These are phyloP conservation scores for Capreolus pygargus DNA, from an alignment of 2,113 vertebrate species.

Conservation along the genomic window DNA sequence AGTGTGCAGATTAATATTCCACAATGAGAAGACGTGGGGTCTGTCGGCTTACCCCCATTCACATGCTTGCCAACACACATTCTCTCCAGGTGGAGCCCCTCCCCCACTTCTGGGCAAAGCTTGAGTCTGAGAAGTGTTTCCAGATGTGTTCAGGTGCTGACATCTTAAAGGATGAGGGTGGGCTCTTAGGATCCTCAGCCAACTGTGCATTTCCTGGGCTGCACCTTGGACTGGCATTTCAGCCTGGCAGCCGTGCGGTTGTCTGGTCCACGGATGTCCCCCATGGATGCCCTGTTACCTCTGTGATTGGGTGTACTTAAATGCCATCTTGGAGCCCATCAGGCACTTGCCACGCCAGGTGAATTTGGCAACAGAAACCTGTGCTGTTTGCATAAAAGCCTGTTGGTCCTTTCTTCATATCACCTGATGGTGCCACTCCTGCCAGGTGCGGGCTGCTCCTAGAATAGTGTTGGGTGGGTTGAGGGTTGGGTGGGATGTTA, in stretches of 20 bases:
- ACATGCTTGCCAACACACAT: neutral
- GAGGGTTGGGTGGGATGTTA: neutral
- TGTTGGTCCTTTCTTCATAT: neutral
- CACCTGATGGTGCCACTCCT: neutral
- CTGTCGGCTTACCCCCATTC: neutral
- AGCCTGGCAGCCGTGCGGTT: neutral
- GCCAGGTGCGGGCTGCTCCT: neutral
- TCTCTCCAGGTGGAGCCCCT: slow-evolving; percentile 21
- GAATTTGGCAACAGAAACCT: slow-evolving; percentile 34
- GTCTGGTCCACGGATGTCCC: neutral
- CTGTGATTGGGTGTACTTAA: slow-evolving; percentile 30
- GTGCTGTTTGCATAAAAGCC: neutral
- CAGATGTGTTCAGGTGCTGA: slow-evolving; percentile 14
- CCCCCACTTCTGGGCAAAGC: neutral
- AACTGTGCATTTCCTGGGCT: neutral
- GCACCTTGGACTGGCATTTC: neutral
- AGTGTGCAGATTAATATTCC: slow-evolving; percentile 52
- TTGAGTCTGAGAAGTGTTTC: neutral
- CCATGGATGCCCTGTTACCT: neutral
- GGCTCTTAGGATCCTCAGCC: neutral
- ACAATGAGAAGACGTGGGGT: neutral
- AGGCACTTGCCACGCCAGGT: slow-evolving; percentile 20
- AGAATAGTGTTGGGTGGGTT: neutral
- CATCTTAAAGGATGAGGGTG: neutral
- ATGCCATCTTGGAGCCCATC: slow-evolving; percentile 60